These are phyloP conservation scores for Temnothorax ravouxi DNA, from an alignment of 2,888 invertebrate species.

Conservation along the genomic window DNA sequence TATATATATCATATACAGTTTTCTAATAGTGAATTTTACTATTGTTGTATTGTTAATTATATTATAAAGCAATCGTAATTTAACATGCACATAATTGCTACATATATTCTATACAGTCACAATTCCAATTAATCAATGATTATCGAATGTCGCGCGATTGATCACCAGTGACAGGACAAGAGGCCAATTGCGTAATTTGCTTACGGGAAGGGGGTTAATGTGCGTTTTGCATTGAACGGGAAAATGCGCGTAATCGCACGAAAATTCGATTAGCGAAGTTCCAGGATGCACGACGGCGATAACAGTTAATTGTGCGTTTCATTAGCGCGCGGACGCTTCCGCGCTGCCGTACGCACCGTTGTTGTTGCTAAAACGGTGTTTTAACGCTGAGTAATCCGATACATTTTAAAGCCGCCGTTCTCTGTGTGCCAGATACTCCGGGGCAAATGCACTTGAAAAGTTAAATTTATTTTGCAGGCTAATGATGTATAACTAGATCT, in stretches of 20 bases:
- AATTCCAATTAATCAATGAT: conserved; percentile 37
- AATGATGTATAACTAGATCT: neutral
- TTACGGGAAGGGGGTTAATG: conserved; percentile 36
- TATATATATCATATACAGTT: neutral
- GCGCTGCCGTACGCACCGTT: conserved; percentile 26
- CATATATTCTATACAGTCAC: neutral
- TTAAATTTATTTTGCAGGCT: conserved; percentile 23
- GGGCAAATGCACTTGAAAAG: conserved; percentile 21
- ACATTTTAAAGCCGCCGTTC: conserved; percentile 16
- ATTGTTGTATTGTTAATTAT: neutral
- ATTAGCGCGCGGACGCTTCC: conserved; percentile 61
- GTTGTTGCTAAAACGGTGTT: conserved; percentile 56
- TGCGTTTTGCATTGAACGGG: conserved; percentile 42
- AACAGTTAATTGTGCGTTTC: conserved; percentile 73
- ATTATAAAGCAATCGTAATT: neutral
- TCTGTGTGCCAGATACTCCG: neutral
- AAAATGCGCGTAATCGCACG: conserved; percentile 52
- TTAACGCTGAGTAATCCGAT: conserved; percentile 57
- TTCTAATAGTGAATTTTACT: neutral
- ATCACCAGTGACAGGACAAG: conserved; percentile 10
- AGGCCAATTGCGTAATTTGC: conserved; percentile 47
- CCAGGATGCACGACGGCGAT: conserved; percentile 59
- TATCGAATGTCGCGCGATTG: conserved; percentile 37
- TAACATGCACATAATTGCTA: neutral
- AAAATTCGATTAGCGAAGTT: conserved; percentile 67